These are phyloP conservation scores for Trilocha varians DNA, from an alignment of 2,888 invertebrate species.

Conservation along the genomic window DNA sequence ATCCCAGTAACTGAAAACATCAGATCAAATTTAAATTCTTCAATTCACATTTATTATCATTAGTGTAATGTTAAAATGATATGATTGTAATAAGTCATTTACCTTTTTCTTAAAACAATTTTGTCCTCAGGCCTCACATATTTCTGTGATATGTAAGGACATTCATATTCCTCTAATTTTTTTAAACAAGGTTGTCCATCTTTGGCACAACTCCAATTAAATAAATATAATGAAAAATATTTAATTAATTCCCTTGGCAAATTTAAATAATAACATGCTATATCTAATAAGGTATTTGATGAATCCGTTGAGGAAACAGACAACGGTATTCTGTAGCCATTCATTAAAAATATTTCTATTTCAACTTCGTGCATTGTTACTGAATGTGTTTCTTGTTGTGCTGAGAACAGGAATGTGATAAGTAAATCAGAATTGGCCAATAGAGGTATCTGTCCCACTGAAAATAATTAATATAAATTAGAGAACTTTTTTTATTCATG, in stretches of 20 bases:
- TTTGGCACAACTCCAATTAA: constrained; percentile 83
- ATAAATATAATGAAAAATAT: constrained; percentile 93
- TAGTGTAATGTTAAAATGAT: neutral
- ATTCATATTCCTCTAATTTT: constrained; percentile 96
- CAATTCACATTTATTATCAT: too few relatives aligned
- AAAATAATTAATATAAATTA: constrained; percentile 24
- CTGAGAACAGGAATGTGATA: constrained; percentile 89
- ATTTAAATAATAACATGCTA: constrained; percentile 86
- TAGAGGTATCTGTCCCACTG: constrained; percentile 90
- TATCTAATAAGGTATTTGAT: constrained; percentile 86
- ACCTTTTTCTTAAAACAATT: constrained; percentile 92
- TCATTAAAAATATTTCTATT: constrained; percentile 88
- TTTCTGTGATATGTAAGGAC: constrained; percentile 93
- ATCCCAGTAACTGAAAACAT: constrained; percentile 91
- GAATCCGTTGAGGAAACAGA: constrained; percentile 87
- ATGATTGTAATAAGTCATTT: constrained; percentile 9
- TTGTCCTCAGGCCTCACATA: constrained; percentile 81
- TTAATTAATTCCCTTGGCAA: constrained; percentile 84
- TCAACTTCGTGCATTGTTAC: constrained; percentile 79
- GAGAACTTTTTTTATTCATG: neutral
- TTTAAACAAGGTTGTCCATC: constrained; percentile 83
- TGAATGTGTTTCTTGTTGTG: constrained; percentile 90
- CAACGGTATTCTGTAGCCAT: constrained; percentile 87
- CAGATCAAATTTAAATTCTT: too few relatives aligned
- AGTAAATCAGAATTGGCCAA: constrained; percentile 86